A percentile compares a stretch with the other conserved stretches of the same genome.
Evolutionary conservation across 2,888 invertebrate species (phyloP).

Genomic region (Drosophila birchii): DNA sequence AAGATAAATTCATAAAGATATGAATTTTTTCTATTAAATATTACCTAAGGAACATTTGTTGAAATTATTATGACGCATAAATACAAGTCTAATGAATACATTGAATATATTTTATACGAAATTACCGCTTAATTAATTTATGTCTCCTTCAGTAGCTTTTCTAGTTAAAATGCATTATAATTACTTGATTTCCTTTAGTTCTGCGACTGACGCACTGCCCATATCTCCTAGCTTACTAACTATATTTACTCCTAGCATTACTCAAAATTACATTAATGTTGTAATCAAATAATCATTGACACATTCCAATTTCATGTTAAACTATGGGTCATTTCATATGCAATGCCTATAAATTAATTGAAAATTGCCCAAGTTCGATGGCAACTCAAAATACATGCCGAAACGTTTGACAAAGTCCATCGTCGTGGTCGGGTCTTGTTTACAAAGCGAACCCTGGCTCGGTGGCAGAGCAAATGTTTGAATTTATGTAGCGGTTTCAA

Average conservation of each 20-base stretch:
- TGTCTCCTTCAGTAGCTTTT: too few relatives aligned
- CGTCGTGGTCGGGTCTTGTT: slow-evolving; percentile 48
- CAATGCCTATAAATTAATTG: slow-evolving; percentile 4
- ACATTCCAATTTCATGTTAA: slow-evolving; percentile 14
- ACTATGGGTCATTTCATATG: neutral
- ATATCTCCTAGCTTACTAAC: neutral
- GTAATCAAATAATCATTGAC: slow-evolving; percentile 3
- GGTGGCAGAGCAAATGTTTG: slow-evolving; percentile 74
- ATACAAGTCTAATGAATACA: neutral
- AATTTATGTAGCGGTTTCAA: slow-evolving; percentile 83
- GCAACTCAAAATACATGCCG: slow-evolving; percentile 26
- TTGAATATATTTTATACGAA: neutral
- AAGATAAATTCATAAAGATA: too few relatives aligned
- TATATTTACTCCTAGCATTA: neutral
- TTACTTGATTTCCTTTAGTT: neutral
- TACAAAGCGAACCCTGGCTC: slow-evolving; percentile 58
- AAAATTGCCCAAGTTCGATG: slow-evolving; percentile 1
- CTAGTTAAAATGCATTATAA: neutral
- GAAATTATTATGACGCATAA: neutral
- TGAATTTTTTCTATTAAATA: neutral
- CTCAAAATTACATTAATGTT: neutral
- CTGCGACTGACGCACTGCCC: neutral
- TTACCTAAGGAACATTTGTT: neutral
- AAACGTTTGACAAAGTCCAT: slow-evolving; percentile 49
- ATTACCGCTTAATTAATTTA: neutral